Conservation (phyloP, 2,113 vertebrate genomes). For the Carassius auratus region DNA sequence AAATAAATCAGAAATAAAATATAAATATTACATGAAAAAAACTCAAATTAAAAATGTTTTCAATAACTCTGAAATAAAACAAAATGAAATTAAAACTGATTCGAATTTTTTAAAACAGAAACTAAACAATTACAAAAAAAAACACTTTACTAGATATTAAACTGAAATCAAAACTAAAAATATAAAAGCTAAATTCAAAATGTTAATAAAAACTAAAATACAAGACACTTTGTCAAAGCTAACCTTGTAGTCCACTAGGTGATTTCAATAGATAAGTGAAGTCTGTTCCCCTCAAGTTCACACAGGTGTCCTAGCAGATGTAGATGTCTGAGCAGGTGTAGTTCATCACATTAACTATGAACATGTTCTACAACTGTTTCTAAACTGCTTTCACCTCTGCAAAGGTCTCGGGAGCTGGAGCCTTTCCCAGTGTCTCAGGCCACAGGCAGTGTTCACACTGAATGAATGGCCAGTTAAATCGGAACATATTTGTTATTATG, state of each 20-base stretch:
- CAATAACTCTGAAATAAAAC: not conserved
- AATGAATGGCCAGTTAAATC: not conserved
- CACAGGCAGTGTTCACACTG: not conserved
- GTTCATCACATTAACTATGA: not conserved
- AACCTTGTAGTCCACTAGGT: not conserved
- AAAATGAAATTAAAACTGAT: not conserved
- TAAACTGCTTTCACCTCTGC: too few species aligned
- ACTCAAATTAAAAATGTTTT: too few species aligned
- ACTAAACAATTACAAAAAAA: not conserved
- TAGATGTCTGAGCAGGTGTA: constrained; percentile 11
- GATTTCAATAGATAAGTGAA: not conserved
- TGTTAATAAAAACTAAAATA: not conserved
- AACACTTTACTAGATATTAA: not conserved
- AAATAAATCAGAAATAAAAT: not conserved
- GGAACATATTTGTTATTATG: not conserved
- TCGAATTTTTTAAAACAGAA: too few species aligned
- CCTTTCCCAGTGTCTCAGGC: too few species aligned
- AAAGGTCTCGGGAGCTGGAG: not conserved
- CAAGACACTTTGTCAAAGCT: not conserved
- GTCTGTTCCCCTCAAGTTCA: constrained; percentile 9
- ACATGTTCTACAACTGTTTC: not conserved
- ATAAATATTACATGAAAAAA: too few species aligned
- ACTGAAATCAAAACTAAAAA: not conserved
- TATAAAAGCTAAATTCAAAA: not conserved
- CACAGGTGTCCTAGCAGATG: constrained; percentile 3